Base-by-base conservation (phyloP, 1,140 invertebrate species). In the Apis florea region DNA sequence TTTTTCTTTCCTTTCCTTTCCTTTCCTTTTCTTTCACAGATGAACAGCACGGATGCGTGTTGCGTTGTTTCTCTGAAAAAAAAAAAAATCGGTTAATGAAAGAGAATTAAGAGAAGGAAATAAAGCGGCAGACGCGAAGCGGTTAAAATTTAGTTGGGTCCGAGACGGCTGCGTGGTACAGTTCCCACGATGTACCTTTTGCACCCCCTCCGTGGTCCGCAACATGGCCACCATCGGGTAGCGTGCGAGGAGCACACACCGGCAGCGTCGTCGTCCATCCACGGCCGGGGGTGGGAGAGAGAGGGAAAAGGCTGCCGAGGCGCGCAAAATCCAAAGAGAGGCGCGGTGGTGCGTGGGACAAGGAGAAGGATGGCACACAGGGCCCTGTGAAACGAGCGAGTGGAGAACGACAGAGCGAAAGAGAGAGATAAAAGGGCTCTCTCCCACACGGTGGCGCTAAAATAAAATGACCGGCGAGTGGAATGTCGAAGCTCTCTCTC, bases 111-210 rank as follows among this genome's bases (percentile, higher is more conserved):
- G 31, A 40, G 31, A 40, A 40, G 31, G 4, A 40, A 40, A 40
- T 40, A 40, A 40, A 40, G 31, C 5, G 31, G 31, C 40, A 49
- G 40, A 24, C 19, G 17, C 15, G 59, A 64, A 69, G 79, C 70
- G 78, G 53, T 67, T 67, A 31, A 80, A 80, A 82, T 82, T 82
- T 76, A 19, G 73, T n/a, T 69, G 47, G 67, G 51, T 12, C 67
- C 56, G 24, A 67, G 66, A 10, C 75, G 19, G 74, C 21, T 71
- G 72, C 87, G 85, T 90, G 89, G 90, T 89, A 92, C 87, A 91
- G 90, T 92, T 92, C 91, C 90, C 91, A 91, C 91, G 91, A 91
- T 90, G 91, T 90, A 90, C 88, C 90, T 92, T 90, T 90, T 90
- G 88, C 89, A 87, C 83, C 85, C 89, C 86, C 89, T 85, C 78